Evolutionary conservation across 1,140 invertebrate genomes (phyloP).

Genomic region (Leptinotarsa defecta): DNA sequence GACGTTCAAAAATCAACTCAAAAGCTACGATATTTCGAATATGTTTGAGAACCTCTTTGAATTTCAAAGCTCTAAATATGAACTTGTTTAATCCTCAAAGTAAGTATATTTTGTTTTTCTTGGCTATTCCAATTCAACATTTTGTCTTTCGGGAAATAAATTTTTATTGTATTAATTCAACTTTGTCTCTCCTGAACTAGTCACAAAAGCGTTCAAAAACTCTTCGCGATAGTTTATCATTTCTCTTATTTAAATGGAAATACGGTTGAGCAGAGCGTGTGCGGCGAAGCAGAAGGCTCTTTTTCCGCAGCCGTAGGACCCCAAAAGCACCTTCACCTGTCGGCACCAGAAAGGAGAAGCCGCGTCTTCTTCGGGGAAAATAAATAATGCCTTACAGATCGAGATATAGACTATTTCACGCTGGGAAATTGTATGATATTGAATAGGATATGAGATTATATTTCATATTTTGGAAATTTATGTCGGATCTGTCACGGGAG

Average conservation of each 20-base stretch:
- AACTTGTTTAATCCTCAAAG: too few relatives aligned
- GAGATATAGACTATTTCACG: not conserved
- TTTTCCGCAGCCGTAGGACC: not conserved
- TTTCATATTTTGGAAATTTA: too few relatives aligned
- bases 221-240: not conserved
- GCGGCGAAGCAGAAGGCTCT: not conserved
- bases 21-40: too few relatives aligned
- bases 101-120: too few relatives aligned
- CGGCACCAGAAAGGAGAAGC: not conserved
- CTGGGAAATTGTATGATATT: not conserved
- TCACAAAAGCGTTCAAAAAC: not conserved
- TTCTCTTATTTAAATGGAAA: slow-evolving; percentile 1
- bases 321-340: not conserved
- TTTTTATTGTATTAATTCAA: too few relatives aligned
- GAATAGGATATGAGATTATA: not conserved
- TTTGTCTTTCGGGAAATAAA: too few relatives aligned
- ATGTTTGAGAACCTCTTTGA: too few relatives aligned
- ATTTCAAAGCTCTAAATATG: too few relatives aligned
- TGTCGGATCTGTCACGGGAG: too few relatives aligned
- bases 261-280: not conserved
- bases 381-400: not conserved
- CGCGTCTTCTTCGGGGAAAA: not conserved
- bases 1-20: too few relatives aligned
- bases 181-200: too few relatives aligned
- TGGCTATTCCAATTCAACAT: too few relatives aligned